phyloP scores from a whole-genome alignment of 2,113 vertebrate genomes.

The Bubo bubo region DNA sequence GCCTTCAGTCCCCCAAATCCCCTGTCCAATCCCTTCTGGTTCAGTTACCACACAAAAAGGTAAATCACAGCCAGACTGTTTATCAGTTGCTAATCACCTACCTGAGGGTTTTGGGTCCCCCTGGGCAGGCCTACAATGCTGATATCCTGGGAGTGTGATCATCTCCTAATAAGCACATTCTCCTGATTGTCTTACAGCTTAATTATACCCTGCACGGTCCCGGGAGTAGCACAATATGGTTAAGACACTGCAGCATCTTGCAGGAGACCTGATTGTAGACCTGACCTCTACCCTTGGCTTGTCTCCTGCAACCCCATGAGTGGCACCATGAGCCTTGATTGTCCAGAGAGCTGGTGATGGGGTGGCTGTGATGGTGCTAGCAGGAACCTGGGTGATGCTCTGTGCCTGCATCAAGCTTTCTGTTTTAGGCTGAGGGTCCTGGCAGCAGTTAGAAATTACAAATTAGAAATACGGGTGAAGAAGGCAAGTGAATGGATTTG shows the following conservation, averaged over 20 bases:
- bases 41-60: neutral
- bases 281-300: neutral
- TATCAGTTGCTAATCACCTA: neutral
- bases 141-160: neutral
- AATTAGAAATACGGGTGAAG: neutral
- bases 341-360: accelerated
- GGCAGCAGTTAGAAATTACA: neutral
- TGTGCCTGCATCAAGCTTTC: neutral
- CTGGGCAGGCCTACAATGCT: neutral
- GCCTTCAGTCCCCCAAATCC: neutral
- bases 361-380: neutral
- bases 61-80: neutral
- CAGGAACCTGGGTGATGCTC: neutral
- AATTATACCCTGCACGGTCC: accelerated
- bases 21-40: neutral
- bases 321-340: neutral
- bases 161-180: neutral
- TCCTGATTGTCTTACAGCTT: neutral
- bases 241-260: neutral
- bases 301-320: neutral
- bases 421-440: neutral
- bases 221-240: accelerated
- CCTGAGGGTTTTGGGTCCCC: accelerated
- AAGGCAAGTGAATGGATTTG: neutral
- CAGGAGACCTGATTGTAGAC: neutral